Evolutionary conservation across 2,113 vertebrate genomes (phyloP).

Genomic region (Euleptes europaea): DNA sequence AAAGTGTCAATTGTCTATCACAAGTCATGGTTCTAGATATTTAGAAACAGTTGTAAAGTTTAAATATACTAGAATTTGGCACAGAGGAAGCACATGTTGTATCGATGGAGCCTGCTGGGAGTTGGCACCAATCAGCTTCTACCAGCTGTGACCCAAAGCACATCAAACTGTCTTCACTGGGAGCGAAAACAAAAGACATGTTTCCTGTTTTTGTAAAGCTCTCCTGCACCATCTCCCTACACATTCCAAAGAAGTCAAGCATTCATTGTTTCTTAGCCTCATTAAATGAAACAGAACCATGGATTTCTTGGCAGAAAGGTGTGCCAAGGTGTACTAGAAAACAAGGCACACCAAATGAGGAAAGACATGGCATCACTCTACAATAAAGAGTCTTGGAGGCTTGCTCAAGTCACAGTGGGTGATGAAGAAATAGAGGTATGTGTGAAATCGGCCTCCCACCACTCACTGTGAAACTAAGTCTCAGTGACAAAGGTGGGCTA

Average conservation of each 20-base stretch:
- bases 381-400: no score
- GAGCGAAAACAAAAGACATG: conserved; percentile 61
- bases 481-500: no score
- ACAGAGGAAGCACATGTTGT: conserved; percentile 41
- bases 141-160: conserved; percentile 24
- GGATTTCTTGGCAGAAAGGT: neutral
- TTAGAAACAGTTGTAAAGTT: conserved; percentile 22
- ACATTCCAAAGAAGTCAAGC: conserved; percentile 8
- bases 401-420: no score
- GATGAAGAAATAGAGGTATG: no score
- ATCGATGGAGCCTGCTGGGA: conserved; percentile 59
- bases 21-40: conserved; percentile 49
- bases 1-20: conserved; percentile 48
- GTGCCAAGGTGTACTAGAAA: neutral
- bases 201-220: conserved; percentile 49
- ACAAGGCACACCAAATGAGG: neutral
- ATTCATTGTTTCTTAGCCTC: neutral
- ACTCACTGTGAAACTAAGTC: no score
- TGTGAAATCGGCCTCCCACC: no score
- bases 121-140: conserved; percentile 55
- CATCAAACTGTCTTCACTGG: conserved; percentile 33
- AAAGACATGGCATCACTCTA: neutral
- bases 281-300: neutral
- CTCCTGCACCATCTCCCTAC: conserved; percentile 6
- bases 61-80: neutral